Evolutionary conservation across 2,888 invertebrate species (phyloP), one percentile per base, ranked within the genome.

Genomic region (Anorthoa munda): DNA sequence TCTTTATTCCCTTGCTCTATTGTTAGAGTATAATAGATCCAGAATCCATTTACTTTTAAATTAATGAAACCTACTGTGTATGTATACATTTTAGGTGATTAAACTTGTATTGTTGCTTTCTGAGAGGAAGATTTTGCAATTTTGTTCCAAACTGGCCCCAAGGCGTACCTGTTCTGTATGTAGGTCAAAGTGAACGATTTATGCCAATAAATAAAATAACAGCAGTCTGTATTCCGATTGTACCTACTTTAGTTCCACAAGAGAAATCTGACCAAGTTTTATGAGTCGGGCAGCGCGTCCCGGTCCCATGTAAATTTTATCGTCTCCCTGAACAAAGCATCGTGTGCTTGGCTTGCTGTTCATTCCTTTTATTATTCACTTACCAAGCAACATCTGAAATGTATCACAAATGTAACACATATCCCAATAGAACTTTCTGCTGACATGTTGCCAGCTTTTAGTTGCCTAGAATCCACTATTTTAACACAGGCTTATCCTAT

Each of bases 221-320:
- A 81, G 63, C 55, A 71, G 79, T 72, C 67, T 74, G 79, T 81
- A 88, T 88, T 77, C 72, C 77, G 69, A 82, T 86, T 84, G 82
- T 83, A 81, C 82, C 53, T 81, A 81, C 65, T 85, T 77, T 78
- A 75, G 72, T 83, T 81, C 73, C 82, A 77, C 79, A 70, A 73
- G 79, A 83, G 86, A 85, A 88, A 86, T 86, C 85, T 87, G 84
- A 85, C 85, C 87, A 87, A 90, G 90, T 91, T 92, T 91, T 90
- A 91, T 87, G 90, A 88, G 86, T 86, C 78, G 87, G 82, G 83
- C 88, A 86, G 86, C 84, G 82, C 86, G 87, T 85, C 86, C 83
- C 82, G 84, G 81, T 89, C 93, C 92, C 90, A 93, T 93, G 93
- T 91, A 93, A 93, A 94, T 94, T 92, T 93, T 92, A 93, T 93